Evolutionary conservation across 2,888 invertebrate species (phyloP).

Genomic region (Stenolophus ochropezus): DNA sequence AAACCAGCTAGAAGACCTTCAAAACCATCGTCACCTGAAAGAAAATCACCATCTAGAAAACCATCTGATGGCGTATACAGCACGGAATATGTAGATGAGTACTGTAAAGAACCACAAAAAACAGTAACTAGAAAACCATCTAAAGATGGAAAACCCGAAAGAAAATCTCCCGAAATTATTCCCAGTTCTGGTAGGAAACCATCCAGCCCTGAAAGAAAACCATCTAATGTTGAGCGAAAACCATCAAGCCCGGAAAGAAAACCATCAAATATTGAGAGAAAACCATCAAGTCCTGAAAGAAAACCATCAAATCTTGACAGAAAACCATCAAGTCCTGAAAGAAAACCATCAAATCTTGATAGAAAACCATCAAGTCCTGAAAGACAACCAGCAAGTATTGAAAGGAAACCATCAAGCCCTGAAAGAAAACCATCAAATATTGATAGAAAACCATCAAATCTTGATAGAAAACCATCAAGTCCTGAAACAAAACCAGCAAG

Average conservation of each 20-base stretch:
- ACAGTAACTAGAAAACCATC: not conserved
- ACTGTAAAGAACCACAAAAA: constrained; percentile 59
- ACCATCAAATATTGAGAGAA: not conserved
- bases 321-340: not conserved
- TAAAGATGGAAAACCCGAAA: not conserved
- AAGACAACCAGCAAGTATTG: not conserved
- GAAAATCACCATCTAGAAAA: constrained; percentile 65
- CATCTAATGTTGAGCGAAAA: too few relatives aligned
- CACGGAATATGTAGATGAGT: constrained; percentile 65
- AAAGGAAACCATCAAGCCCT: not conserved
- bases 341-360: not conserved
- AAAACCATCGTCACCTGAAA: constrained; percentile 62
- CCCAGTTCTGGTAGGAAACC: not conserved
- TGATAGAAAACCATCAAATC: not conserved
- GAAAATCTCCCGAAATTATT: too few relatives aligned
- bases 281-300: not conserved
- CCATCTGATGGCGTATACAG: constrained; percentile 59
- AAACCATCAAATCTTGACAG: not conserved
- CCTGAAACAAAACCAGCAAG: constrained; percentile 35
- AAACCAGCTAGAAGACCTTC: constrained; percentile 44
- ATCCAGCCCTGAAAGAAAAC: not conserved
- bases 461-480: not conserved
- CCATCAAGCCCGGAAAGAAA: not conserved
- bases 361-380: not conserved
- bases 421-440: not conserved